Evolutionary conservation across 2,888 invertebrate genomes (phyloP).

Genomic region (Crioceris asparagi): DNA sequence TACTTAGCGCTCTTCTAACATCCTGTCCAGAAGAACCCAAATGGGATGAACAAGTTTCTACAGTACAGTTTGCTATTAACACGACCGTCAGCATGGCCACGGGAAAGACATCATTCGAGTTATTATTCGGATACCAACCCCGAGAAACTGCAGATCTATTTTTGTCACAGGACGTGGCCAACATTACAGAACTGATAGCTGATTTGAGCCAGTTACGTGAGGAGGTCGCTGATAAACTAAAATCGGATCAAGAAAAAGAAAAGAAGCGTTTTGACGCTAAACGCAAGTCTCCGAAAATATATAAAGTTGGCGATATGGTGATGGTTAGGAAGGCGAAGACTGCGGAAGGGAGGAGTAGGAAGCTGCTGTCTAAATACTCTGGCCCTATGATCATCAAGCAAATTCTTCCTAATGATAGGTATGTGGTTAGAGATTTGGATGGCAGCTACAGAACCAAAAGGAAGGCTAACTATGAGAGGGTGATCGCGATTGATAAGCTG

Average conservation of each 20-base stretch:
- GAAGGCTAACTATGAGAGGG: slow-evolving; percentile 13
- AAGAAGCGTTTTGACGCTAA: slow-evolving; percentile 12
- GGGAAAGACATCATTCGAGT: slow-evolving; percentile 13
- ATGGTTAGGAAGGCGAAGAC: slow-evolving; percentile 12
- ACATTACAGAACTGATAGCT: no score
- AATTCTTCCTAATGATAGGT: slow-evolving; percentile 15
- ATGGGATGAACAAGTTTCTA: slow-evolving; percentile 28
- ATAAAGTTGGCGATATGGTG: slow-evolving; percentile 14
- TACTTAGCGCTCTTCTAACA: slow-evolving; percentile 22
- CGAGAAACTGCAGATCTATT: slow-evolving; percentile 7
- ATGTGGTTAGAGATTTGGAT: slow-evolving; percentile 13
- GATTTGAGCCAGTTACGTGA: no score
- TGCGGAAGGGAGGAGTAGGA: slow-evolving; percentile 11
- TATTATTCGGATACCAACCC: slow-evolving; percentile 16
- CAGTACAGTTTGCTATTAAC: slow-evolving; percentile 25
- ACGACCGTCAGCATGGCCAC: slow-evolving; percentile 18
- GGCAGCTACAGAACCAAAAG: slow-evolving; percentile 11
- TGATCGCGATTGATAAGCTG: slow-evolving; percentile 16
- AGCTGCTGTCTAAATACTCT: slow-evolving; percentile 13
- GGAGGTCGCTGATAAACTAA: no score
- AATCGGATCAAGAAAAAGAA: no score
- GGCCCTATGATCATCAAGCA: slow-evolving; percentile 14
- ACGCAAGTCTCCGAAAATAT: slow-evolving; percentile 7
- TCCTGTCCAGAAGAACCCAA: slow-evolving; percentile 21
- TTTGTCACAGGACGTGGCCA: slow-evolving; percentile 14